These are phyloP conservation scores for Epinotia ramella DNA, from an alignment of 2,888 invertebrate species.

Conservation along the genomic window DNA sequence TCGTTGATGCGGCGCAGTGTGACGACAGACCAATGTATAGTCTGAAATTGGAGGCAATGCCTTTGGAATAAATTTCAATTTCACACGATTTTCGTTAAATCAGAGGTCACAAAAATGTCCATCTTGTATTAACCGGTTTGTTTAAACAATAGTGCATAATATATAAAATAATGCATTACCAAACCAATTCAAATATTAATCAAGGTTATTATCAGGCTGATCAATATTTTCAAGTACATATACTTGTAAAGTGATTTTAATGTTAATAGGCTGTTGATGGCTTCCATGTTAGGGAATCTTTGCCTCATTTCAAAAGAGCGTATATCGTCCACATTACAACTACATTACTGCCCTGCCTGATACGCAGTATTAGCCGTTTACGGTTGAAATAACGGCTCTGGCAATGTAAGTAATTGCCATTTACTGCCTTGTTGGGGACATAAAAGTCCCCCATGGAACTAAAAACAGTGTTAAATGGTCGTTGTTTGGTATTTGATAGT, in stretches of 20 bases:
- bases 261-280: conserved; percentile 23
- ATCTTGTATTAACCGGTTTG: too few relatives aligned
- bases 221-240: not conserved
- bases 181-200: not conserved
- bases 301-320: not conserved
- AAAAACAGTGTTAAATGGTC: conserved; percentile 37
- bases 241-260: conserved; percentile 18
- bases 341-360: not conserved
- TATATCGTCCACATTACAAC: not conserved
- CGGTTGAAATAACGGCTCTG: conserved; percentile 30
- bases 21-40: not conserved
- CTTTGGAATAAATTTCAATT: not conserved
- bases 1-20: too few relatives aligned
- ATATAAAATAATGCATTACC: too few relatives aligned
- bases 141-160: too few relatives aligned
- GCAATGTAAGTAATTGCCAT: conserved; percentile 42
- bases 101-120: not conserved
- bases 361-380: conserved; percentile 36
- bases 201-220: not conserved
- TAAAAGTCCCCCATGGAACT: conserved; percentile 40
- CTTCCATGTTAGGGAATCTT: conserved; percentile 5
- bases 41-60: not conserved
- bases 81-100: not conserved
- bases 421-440: conserved; percentile 41
- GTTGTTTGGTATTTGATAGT: conserved; percentile 27